These are phyloP conservation scores for Ctenosaura bakeri DNA, from an alignment of 2,797 vertebrate species.

Conservation along the genomic window DNA sequence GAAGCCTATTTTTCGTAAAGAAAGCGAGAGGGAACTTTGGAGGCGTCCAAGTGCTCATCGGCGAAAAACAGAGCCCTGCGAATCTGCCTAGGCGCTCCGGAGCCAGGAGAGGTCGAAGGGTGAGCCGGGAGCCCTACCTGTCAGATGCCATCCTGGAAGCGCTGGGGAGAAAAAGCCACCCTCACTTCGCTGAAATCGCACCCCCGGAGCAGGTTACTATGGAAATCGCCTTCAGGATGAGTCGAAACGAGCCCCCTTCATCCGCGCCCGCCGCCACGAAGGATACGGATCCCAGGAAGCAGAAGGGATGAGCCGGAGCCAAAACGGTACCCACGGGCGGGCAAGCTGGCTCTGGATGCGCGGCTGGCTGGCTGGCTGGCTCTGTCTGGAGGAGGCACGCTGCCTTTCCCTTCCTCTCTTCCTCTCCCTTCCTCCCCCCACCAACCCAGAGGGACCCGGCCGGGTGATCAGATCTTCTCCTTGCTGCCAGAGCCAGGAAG, in stretches of 20 bases:
- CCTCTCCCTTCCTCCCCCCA: slow-evolving; percentile 45
- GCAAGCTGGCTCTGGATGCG: slow-evolving; percentile 21
- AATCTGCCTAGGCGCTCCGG: not conserved
- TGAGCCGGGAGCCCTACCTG: slow-evolving; percentile 73
- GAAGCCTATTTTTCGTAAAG: not conserved
- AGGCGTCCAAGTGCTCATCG: not conserved
- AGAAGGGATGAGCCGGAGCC: slow-evolving; percentile 36
- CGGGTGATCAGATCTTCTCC: slow-evolving; percentile 65
- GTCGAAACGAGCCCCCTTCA: slow-evolving; percentile 42
- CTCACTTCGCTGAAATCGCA: slow-evolving; percentile 69
- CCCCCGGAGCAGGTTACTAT: slow-evolving; percentile 77
- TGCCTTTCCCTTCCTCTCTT: slow-evolving; percentile 47
- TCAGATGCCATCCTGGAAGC: slow-evolving; percentile 66
- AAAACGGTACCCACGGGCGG: slow-evolving; percentile 41
- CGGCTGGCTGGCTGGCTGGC: not conserved
- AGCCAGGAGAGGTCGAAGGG: not conserved
- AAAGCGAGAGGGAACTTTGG: slow-evolving; percentile 15
- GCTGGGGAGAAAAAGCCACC: slow-evolving; percentile 50
- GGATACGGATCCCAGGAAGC: slow-evolving; percentile 38
- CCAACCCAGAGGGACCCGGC: slow-evolving; percentile 59
- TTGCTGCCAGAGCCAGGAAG: slow-evolving; percentile 73
- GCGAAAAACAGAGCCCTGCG: not conserved
- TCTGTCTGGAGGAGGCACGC: slow-evolving; percentile 56
- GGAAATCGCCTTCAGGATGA: slow-evolving; percentile 72
- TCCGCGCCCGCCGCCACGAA: slow-evolving; percentile 18